These are phyloP conservation scores for Camponotus fellah DNA, from an alignment of 2,888 invertebrate genomes.

Conservation along the genomic window DNA sequence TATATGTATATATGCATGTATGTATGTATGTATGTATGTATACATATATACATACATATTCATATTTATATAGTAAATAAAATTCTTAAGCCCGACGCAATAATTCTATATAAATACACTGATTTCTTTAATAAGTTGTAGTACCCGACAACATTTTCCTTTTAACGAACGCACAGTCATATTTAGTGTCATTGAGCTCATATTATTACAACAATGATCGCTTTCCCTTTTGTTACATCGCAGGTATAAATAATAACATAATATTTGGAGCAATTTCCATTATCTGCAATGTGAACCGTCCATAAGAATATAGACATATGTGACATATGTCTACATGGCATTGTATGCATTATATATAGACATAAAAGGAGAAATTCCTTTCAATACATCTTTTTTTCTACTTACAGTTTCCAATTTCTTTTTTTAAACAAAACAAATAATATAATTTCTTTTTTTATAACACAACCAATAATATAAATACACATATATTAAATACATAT, in stretches of 20 bases:
- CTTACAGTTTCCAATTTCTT: slow-evolving; percentile 10
- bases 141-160: slow-evolving; percentile 78
- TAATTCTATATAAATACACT: slow-evolving; percentile 82
- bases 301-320: slow-evolving; percentile 66
- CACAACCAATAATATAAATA: slow-evolving; percentile 55
- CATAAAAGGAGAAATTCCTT: slow-evolving; percentile 74
- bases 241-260: slow-evolving; percentile 76
- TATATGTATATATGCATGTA: neutral
- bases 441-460: slow-evolving; percentile 43
- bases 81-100: slow-evolving; percentile 77
- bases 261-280: slow-evolving; percentile 71
- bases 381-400: slow-evolving; percentile 47
- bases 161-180: slow-evolving; percentile 80
- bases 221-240: slow-evolving; percentile 74
- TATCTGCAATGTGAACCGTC: slow-evolving; percentile 68
- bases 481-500: slow-evolving; percentile 44
- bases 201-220: slow-evolving; percentile 81
- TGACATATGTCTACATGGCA: slow-evolving; percentile 49
- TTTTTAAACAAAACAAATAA: slow-evolving; percentile 35
- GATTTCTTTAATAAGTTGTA: slow-evolving; percentile 78
- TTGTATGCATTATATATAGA: slow-evolving; percentile 57
- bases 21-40: neutral
- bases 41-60: slow-evolving; percentile 10
- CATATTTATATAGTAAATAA: slow-evolving; percentile 67
- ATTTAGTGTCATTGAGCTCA: slow-evolving; percentile 84